These are phyloP conservation scores for Altica lythri DNA, from an alignment of 2,888 invertebrate genomes.

Conservation along the genomic window DNA sequence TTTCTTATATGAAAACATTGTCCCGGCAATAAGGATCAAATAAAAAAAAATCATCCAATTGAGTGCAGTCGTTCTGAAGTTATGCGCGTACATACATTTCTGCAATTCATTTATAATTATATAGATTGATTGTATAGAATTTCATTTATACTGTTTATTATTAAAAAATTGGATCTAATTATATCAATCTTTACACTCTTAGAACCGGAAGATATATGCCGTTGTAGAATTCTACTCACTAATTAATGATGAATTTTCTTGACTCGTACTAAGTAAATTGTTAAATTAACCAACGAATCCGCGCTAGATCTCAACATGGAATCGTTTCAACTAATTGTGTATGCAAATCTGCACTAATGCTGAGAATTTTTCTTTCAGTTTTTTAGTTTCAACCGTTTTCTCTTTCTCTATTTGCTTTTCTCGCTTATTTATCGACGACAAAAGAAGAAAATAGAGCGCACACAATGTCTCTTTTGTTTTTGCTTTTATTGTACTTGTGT, in stretches of 20 bases:
- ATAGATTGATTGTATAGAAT: no score
- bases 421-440: conserved; percentile 23
- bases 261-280: conserved; percentile 23
- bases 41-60: no score
- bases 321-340: conserved; percentile 19
- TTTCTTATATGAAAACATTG: no score
- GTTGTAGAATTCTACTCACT: conserved; percentile 7
- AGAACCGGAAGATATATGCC: no score
- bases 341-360: conserved; percentile 21
- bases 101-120: no score
- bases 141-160: no score
- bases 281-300: no score
- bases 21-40: no score
- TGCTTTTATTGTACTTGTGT: conserved; percentile 7
- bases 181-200: no score
- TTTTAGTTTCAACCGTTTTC: conserved; percentile 2
- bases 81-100: no score
- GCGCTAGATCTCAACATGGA: conserved; percentile 17
- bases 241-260: conserved; percentile 26
- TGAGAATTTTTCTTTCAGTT: conserved; percentile 1
- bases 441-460: conserved; percentile 22
- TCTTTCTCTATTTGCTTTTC: conserved; percentile 16
- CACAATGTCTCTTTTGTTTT: conserved; percentile 13
- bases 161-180: no score
- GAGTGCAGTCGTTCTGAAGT: no score